Evolutionary conservation across 1,140 invertebrate species (phyloP).

Genomic region (Scaptomyza hsui): DNA sequence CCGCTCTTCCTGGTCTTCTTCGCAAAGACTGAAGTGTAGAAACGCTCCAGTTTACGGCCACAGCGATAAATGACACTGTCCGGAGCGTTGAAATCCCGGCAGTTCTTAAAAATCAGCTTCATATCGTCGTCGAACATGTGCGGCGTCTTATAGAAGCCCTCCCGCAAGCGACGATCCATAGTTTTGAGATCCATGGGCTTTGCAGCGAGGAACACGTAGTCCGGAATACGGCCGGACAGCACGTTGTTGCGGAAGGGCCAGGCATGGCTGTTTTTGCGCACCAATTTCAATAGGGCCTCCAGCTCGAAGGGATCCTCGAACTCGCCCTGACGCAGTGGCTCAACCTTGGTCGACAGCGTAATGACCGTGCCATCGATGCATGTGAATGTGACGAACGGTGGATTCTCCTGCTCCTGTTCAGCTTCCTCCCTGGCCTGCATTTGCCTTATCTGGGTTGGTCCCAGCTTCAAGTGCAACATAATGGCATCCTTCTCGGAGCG

Average conservation of each 20-base stretch:
- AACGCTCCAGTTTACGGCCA: slow-evolving; percentile 95
- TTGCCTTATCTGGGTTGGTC: too few species aligned
- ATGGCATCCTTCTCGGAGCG: slow-evolving; percentile 93
- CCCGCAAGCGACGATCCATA: slow-evolving; percentile 90
- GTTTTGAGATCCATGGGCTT: slow-evolving; percentile 98
- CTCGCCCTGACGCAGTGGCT: slow-evolving; percentile 45
- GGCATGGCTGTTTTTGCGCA: slow-evolving; percentile 90
- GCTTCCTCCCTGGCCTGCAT: too few species aligned
- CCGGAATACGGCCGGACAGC: slow-evolving; percentile 97
- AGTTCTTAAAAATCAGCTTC: slow-evolving; percentile 97
- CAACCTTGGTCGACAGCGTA: too few species aligned
- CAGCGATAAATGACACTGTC: slow-evolving; percentile 96
- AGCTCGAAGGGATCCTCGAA: slow-evolving; percentile 87
- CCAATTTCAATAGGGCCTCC: slow-evolving; percentile 88
- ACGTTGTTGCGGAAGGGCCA: slow-evolving; percentile 95
- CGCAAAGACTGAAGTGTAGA: slow-evolving; percentile 89
- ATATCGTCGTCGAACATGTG: slow-evolving; percentile 96
- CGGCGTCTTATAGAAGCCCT: slow-evolving; percentile 91
- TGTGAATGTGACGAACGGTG: too few species aligned
- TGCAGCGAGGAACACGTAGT: slow-evolving; percentile 98
- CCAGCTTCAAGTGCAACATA: slow-evolving; percentile 97
- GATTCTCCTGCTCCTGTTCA: too few species aligned
- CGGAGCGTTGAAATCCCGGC: slow-evolving; percentile 94
- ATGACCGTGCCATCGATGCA: too few species aligned
- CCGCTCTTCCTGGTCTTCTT: too few species aligned